Percentiles rank a stretch among this genome's conserved stretches.
Evolutionary conservation across 35 echinoderm and acorn worm species (phyloP).

Genomic region (Lytechinus pictus): DNA sequence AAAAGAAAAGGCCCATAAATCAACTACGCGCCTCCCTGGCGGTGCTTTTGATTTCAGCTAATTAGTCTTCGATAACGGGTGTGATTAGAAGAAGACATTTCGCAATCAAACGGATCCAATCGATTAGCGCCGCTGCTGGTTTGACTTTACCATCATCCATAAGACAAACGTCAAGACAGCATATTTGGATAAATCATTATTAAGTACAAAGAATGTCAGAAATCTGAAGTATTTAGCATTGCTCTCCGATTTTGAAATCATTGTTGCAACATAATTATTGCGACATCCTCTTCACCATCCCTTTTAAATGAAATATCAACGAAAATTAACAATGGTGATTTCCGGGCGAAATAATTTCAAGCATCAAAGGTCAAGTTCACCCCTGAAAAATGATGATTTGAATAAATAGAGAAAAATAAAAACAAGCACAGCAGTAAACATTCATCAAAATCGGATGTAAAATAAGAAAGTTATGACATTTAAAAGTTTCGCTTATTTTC

Average conservation of each 20-base stretch:
- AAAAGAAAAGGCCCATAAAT: neutral
- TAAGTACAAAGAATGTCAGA: neutral
- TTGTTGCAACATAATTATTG: neutral
- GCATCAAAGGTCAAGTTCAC: too few species aligned
- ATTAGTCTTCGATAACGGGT: neutral
- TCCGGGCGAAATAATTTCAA: too few species aligned
- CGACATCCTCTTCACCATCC: neutral
- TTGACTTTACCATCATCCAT: neutral
- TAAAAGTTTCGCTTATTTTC: too few species aligned
- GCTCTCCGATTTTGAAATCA: neutral
- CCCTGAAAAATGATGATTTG: too few species aligned
- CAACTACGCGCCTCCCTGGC: neutral
- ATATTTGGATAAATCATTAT: neutral
- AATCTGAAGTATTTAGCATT: neutral
- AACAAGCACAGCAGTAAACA: too few species aligned
- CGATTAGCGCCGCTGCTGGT: neutral
- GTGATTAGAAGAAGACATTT: neutral
- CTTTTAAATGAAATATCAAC: neutral
- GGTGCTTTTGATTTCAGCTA: neutral
- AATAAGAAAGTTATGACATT: too few species aligned
- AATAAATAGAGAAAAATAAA: too few species aligned
- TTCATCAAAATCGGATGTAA: too few species aligned
- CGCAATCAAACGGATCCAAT: conserved; percentile 10
- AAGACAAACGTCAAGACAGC: neutral
- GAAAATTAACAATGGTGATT: neutral